Base-by-base conservation (phyloP, 2,888 invertebrate genomes). In the Nipponacmea schrenckii region DNA sequence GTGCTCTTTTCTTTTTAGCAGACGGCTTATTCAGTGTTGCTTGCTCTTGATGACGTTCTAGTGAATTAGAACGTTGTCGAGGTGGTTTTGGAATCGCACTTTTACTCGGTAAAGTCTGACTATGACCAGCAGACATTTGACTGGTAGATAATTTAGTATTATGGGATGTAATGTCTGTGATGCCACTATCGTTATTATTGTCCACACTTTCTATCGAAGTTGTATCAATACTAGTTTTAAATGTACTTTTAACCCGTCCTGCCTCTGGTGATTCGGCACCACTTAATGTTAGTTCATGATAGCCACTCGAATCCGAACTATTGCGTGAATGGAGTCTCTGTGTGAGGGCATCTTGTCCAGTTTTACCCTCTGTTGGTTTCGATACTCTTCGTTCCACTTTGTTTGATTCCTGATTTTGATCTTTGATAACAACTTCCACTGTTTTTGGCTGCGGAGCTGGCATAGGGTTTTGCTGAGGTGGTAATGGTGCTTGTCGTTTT, bases 271-370 rank as follows among this genome's bases (percentile, higher is more conserved):
- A 84, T 39, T 84, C 85, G 91, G 89, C 68, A 15, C 84, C 84
- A 73, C 83, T 85, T 0, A 84, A 70, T 10, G 93, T 93, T 0
- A 93, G 92, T 84, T 93, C 93, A 85, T 93, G 93, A 84, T 93
- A 93, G 0, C 93, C 93, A 72, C 93, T 93, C 80, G 93, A 93
- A 85, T 93, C 93, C 76, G 93, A 93, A 87, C 93, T 93, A 83
- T 93, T 93, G 76, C 93, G 90, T 62, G 93, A 93, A 90, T 93
- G 93, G 62, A 77, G 74, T 77, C 73, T 67, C 31, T 67, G 72
- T 4, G 31, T 46, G 71, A 69, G 24, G 8, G 64, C 17, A 14
- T 65, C 70, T 44, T 48, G 48, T 2, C 31, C 56, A 26, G 17
- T 44, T 27, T 65, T 70, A 56, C 24, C 24, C 20, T 56, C 56